Conservation (phyloP, 2,113 vertebrate species). For the Penelope pileata region DNA sequence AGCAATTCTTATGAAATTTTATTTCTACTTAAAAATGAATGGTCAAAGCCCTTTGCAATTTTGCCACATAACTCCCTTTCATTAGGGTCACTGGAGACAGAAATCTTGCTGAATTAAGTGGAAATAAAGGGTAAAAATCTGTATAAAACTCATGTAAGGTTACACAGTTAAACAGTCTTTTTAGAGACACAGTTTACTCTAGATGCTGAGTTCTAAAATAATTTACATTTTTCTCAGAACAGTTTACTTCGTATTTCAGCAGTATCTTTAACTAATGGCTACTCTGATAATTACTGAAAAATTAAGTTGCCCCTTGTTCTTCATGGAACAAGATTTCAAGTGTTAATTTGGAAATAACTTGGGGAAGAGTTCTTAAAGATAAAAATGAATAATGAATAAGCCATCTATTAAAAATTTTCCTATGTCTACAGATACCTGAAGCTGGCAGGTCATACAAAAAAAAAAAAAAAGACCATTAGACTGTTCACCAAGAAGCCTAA, state of each 20-base stretch:
- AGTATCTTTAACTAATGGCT: neutral
- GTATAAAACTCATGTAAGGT: neutral
- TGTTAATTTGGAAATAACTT: neutral
- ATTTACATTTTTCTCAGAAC: neutral
- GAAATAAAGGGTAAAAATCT: neutral
- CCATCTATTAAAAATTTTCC: neutral
- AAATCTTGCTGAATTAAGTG: neutral
- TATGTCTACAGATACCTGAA: neutral
- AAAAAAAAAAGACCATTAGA: neutral
- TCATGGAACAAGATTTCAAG: neutral
- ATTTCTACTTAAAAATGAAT: neutral
- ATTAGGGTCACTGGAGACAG: neutral
- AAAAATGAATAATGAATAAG: neutral
- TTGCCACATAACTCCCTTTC: neutral
- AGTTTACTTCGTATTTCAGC: neutral
- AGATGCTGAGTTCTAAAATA: neutral
- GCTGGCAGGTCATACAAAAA: neutral
- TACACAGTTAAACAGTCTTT: neutral
- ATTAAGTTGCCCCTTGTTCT: neutral
- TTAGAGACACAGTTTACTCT: neutral
- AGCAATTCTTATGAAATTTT: neutral
- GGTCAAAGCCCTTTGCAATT: neutral
- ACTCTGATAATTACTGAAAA: neutral
- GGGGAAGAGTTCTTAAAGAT: neutral
- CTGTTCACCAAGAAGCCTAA: neutral